A percentile compares a stretch with the other conserved stretches of the same genome.
Conservation (phyloP, 2,888 invertebrate genomes). For the Brachyopa scutellaris region DNA sequence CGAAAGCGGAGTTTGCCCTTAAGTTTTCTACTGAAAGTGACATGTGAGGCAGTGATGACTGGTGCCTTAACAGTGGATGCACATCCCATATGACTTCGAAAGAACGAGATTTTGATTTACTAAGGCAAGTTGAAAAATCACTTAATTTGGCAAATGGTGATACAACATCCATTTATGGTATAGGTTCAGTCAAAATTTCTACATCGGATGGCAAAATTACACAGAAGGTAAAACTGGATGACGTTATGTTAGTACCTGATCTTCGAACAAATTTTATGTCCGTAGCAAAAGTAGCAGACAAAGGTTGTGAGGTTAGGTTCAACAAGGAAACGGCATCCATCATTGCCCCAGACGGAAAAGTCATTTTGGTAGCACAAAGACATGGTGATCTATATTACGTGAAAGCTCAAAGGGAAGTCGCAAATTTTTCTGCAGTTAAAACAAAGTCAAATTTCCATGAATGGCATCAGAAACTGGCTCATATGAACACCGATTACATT, state of each 20-base stretch:
- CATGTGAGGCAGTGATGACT: neutral
- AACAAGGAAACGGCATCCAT: neutral
- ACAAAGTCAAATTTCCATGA: neutral
- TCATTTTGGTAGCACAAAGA: neutral
- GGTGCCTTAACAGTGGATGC: conserved; percentile 13
- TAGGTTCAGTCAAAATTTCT: neutral
- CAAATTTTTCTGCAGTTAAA: neutral
- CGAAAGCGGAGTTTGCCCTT: conserved; percentile 6
- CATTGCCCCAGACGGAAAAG: neutral
- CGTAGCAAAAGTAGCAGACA: conserved; percentile 1
- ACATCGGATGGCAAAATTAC: neutral
- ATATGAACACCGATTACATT: neutral
- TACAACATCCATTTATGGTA: neutral
- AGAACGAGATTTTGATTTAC: neutral
- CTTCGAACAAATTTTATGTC: conserved; percentile 18
- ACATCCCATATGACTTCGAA: conserved; percentile 10
- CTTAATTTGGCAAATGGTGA: neutral
- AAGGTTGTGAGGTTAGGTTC: neutral
- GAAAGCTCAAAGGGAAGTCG: neutral
- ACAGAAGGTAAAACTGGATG: neutral
- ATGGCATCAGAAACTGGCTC: neutral
- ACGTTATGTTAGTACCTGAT: neutral
- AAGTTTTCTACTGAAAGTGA: conserved; percentile 3
- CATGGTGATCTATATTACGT: neutral
- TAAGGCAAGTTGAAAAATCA: neutral